Evolutionary conservation across 2,797 vertebrate genomes (phyloP).

Genomic region (Spizella passerina): DNA sequence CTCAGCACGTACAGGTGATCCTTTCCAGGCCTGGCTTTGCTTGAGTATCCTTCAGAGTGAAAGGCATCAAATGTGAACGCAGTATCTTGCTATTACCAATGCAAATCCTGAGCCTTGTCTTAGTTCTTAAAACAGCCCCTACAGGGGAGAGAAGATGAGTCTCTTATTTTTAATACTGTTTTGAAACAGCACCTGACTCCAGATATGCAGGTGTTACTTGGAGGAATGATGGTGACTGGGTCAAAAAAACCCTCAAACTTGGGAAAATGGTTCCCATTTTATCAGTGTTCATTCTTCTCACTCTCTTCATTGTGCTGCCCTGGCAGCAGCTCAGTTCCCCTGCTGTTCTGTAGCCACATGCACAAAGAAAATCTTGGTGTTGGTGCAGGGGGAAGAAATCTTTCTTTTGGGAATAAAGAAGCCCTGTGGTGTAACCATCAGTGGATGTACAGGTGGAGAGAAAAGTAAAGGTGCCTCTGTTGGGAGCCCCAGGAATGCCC

Average conservation of each 20-base stretch:
- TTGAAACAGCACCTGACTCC: not conserved
- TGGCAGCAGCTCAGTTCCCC: not conserved
- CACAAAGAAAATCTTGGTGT: not conserved
- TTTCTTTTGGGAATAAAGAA: not conserved
- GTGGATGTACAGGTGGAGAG: too few species aligned
- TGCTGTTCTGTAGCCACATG: accelerated
- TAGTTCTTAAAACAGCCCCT: not conserved
- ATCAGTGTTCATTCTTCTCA: not conserved
- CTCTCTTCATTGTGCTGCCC: accelerated
- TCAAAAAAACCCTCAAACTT: not conserved
- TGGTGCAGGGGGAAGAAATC: not conserved
- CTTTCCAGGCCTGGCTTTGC: not conserved
- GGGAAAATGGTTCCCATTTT: not conserved
- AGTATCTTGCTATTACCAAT: not conserved
- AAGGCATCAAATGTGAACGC: not conserved
- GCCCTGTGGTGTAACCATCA: not conserved
- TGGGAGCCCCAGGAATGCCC: not conserved
- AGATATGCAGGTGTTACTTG: not conserved
- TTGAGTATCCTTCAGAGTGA: not conserved
- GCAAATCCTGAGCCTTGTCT: not conserved
- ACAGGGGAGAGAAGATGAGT: not conserved
- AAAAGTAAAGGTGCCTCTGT: not conserved
- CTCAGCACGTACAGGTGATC: accelerated
- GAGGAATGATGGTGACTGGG: not conserved
- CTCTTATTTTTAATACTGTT: not conserved